Conservation (phyloP, 2,797 vertebrate genomes). For the Lerista edwardsae region DNA sequence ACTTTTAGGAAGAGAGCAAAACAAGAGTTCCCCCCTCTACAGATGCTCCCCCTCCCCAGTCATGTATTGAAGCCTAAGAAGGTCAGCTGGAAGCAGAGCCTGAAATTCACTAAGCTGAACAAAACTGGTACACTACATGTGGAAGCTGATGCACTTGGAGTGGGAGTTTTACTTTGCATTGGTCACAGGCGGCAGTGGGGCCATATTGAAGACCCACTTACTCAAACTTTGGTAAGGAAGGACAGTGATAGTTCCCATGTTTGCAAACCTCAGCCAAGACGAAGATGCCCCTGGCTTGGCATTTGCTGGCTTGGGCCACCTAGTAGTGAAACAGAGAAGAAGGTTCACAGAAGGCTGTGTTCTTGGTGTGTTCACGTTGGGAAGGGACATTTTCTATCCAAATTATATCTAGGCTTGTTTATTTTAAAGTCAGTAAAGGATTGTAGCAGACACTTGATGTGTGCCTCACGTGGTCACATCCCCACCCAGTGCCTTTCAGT, state of each 20-base stretch:
- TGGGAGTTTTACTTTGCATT: not conserved
- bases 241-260: too few relatives aligned
- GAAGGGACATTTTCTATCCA: not conserved
- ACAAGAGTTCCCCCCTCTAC: too few relatives aligned
- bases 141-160: not conserved
- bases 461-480: too few relatives aligned
- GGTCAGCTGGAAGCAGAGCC: not conserved
- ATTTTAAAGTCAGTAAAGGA: not conserved
- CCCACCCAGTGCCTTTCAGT: too few relatives aligned
- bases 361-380: not conserved
- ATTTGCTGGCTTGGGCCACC: not conserved
- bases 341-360: not conserved
- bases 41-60: too few relatives aligned
- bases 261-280: not conserved
- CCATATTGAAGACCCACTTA: not conserved
- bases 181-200: too few relatives aligned
- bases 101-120: not conserved
- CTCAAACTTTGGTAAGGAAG: not conserved
- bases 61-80: not conserved
- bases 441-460: not conserved
- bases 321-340: not conserved
- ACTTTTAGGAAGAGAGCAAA: not conserved
- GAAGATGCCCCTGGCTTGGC: too few relatives aligned
- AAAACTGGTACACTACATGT: too few relatives aligned
- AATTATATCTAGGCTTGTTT: not conserved